Evolutionary conservation across 2,113 vertebrate genomes (phyloP).

Genomic region (Passerina amoena): DNA sequence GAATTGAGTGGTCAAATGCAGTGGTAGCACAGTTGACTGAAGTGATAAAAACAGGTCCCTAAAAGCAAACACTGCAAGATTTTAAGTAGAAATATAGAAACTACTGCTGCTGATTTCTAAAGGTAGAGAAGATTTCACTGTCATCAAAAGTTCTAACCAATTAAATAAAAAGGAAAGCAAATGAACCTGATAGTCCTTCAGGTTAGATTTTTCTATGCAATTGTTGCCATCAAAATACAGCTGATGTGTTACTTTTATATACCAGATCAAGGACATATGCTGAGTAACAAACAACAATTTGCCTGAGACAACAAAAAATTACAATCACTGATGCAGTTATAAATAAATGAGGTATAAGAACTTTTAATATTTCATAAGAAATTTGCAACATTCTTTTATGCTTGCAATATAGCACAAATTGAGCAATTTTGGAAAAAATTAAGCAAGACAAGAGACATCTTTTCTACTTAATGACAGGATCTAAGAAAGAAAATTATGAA

Average conservation of each 20-base stretch:
- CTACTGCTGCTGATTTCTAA: neutral
- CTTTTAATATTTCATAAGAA: neutral
- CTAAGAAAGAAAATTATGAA: neutral
- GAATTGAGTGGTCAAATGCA: neutral
- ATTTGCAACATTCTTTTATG: neutral
- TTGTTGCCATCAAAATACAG: neutral
- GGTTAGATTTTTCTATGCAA: neutral
- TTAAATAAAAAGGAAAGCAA: neutral
- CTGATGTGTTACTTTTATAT: neutral
- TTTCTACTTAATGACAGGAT: neutral
- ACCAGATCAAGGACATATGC: neutral
- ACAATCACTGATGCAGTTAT: neutral
- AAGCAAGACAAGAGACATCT: neutral
- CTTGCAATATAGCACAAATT: neutral
- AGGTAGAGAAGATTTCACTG: neutral
- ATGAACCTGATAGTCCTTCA: neutral
- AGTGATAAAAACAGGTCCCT: neutral
- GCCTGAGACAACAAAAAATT: constrained; percentile 21
- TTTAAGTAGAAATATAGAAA: neutral
- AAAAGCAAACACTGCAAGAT: neutral
- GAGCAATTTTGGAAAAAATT: neutral
- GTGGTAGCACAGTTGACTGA: neutral
- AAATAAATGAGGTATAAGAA: neutral
- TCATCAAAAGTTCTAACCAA: neutral
- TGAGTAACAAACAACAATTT: neutral